Evolutionary conservation across 2,888 invertebrate genomes (phyloP).

Genomic region (Habrosyne pyritoides): DNA sequence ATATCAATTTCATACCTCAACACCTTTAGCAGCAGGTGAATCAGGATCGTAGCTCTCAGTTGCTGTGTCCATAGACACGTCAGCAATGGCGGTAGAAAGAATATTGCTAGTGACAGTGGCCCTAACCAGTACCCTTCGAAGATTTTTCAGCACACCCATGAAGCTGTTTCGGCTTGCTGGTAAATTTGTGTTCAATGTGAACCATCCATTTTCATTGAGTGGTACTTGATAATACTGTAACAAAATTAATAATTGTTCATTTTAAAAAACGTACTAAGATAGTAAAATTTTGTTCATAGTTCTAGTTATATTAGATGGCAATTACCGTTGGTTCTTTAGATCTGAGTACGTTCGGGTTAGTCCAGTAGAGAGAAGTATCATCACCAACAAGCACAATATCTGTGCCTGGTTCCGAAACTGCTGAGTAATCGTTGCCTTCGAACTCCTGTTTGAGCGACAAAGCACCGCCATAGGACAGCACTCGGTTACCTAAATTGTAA

Average conservation of each 20-base stretch:
- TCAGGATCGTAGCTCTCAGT: conserved; percentile 84
- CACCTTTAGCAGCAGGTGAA: conserved; percentile 86
- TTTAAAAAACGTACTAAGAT: too few species aligned
- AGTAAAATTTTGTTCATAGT: neutral
- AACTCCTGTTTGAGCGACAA: conserved; percentile 90
- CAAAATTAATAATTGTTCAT: too few species aligned
- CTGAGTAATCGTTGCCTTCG: conserved; percentile 79
- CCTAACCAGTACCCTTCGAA: conserved; percentile 92
- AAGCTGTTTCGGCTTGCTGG: conserved; percentile 89
- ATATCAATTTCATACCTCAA: conserved; percentile 89
- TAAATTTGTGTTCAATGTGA: conserved; percentile 46
- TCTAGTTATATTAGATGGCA: neutral
- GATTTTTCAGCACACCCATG: conserved; percentile 91
- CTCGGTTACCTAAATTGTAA: conserved; percentile 84
- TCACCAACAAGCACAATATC: conserved; percentile 93
- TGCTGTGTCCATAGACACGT: conserved; percentile 94
- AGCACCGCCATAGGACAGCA: conserved; percentile 94
- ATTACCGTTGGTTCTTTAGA: conserved; percentile 84
- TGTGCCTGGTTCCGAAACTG: conserved; percentile 84
- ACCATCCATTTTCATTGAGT: conserved; percentile 87
- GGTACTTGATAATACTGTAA: conserved; percentile 85
- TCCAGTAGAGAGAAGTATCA: conserved; percentile 90
- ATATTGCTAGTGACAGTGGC: conserved; percentile 87
- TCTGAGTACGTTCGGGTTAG: conserved; percentile 82
- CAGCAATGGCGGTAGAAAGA: conserved; percentile 88